Conservation (phyloP, 2,113 vertebrate species). For the Xenus cinereus region DNA sequence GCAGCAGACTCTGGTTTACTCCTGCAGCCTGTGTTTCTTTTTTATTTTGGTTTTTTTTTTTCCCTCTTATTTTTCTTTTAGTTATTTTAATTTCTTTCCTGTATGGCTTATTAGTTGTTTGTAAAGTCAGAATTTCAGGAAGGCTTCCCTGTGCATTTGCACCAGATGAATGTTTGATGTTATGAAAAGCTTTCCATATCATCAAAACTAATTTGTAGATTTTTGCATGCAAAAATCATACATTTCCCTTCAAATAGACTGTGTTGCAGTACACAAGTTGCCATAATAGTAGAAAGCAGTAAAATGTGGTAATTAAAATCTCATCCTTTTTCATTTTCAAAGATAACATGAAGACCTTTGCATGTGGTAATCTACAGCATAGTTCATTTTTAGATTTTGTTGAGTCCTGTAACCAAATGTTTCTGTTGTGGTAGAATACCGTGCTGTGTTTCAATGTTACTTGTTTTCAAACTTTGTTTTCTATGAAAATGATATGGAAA, state of each 20-base stretch:
- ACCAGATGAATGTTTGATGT: conserved; percentile 90
- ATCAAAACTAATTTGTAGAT: conserved; percentile 85
- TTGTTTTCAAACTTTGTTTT: conserved; percentile 91
- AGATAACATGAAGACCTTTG: conserved; percentile 84
- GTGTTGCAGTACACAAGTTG: conserved; percentile 87
- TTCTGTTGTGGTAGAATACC: conserved; percentile 88
- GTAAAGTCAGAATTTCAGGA: conserved; percentile 87
- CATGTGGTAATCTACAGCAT: conserved; percentile 95
- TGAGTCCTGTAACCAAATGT: conserved; percentile 91
- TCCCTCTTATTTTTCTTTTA: conserved; percentile 46
- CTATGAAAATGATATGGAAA: conserved; percentile 90
- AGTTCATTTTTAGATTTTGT: conserved; percentile 95
- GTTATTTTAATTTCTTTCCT: conserved; percentile 79
- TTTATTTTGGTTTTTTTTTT: conserved; percentile 72
- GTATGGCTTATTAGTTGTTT: conserved; percentile 87
- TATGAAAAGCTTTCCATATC: conserved; percentile 90
- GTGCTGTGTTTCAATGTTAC: conserved; percentile 95
- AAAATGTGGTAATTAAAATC: conserved; percentile 81
- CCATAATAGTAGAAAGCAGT: conserved; percentile 82
- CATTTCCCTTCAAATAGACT: conserved; percentile 82
- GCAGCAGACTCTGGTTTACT: conserved; percentile 89
- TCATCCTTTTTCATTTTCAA: conserved; percentile 87
- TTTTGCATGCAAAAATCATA: conserved; percentile 81
- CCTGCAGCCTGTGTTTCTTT: conserved; percentile 89
- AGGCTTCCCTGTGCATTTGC: conserved; percentile 87